Conservation (phyloP, 2,797 vertebrate species). For the Crocidura indochinensis region DNA sequence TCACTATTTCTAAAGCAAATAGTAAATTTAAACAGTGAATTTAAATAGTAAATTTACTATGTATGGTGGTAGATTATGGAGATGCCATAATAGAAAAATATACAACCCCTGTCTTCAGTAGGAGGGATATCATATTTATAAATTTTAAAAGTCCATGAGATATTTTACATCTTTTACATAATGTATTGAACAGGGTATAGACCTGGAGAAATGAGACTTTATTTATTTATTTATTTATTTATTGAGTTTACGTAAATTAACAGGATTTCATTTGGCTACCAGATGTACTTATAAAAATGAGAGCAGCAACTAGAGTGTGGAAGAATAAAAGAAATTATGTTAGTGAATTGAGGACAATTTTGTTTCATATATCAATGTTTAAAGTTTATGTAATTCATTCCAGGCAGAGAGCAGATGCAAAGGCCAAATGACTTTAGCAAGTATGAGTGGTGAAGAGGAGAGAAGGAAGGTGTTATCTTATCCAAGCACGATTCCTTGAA, state of each 20-base stretch:
- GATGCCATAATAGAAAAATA: neutral
- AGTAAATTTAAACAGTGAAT: no score
- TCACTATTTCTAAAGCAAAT: neutral
- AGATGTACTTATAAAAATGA: neutral
- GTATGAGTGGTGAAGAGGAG: no score
- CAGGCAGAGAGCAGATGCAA: neutral
- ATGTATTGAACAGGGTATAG: neutral
- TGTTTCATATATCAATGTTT: neutral
- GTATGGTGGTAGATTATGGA: neutral
- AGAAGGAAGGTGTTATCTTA: neutral
- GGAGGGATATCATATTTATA: conserved; percentile 11
- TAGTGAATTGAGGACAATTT: neutral
- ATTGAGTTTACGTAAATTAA: neutral
- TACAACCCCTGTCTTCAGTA: neutral
- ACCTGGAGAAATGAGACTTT: neutral
- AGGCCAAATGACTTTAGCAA: neutral
- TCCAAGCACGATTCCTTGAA: neutral
- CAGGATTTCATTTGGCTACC: neutral
- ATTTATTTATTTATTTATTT: no score
- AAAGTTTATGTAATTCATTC: neutral
- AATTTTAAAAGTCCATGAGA: neutral
- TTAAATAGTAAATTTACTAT: neutral
- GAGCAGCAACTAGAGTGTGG: neutral
- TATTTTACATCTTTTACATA: neutral
- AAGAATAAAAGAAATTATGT: conserved; percentile 26